These are phyloP conservation scores for Chironomus riparius DNA, from an alignment of 2,888 invertebrate genomes.

Conservation along the genomic window DNA sequence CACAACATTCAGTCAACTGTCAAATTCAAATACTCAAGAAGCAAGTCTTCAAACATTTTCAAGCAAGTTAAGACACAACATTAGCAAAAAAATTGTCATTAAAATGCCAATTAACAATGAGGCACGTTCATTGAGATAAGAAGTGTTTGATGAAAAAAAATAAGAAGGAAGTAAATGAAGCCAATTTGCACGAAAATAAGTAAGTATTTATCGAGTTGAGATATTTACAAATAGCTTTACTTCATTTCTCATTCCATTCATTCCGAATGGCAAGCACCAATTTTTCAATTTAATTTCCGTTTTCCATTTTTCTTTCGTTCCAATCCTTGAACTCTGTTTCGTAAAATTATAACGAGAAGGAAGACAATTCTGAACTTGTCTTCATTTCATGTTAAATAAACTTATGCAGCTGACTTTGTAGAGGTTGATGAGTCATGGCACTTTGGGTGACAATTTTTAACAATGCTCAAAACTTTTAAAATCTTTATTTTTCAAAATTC, in stretches of 20 bases:
- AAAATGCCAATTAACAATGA: too few relatives aligned
- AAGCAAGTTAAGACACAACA: too few relatives aligned
- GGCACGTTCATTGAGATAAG: too few relatives aligned
- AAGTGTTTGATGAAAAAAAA: neutral
- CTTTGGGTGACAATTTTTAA: too few relatives aligned
- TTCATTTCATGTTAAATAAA: neutral
- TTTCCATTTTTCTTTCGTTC: neutral
- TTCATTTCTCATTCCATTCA: neutral
- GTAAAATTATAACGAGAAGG: neutral
- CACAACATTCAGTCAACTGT: too few relatives aligned
- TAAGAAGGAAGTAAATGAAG: neutral
- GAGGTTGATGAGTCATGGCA: neutral
- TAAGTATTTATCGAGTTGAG: neutral
- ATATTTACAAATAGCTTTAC: neutral
- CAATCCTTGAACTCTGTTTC: neutral
- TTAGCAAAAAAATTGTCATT: too few relatives aligned
- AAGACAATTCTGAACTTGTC: too few relatives aligned
- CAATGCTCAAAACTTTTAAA: too few relatives aligned
- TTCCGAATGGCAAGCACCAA: slow-evolving; percentile 5
- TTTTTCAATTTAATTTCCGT: slow-evolving; percentile 23
- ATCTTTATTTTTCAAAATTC: too few relatives aligned
- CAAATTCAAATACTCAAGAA: too few relatives aligned
- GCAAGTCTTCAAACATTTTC: too few relatives aligned
- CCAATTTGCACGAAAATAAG: slow-evolving; percentile 3
- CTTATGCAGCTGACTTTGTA: neutral